phyloP scores from a whole-genome alignment of 1,140 invertebrate species.

The Habropoda laboriosa region DNA sequence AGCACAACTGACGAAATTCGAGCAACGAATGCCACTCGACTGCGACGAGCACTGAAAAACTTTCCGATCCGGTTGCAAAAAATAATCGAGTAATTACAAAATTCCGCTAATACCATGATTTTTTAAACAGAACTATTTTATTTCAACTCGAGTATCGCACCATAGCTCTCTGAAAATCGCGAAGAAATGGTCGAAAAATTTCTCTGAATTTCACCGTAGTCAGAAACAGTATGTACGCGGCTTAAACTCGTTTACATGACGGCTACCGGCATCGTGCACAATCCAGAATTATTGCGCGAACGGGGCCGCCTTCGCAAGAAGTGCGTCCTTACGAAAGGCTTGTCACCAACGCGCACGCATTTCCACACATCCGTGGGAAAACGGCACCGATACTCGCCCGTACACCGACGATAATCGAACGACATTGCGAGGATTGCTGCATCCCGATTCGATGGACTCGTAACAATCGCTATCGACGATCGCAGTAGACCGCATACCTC shows the following conservation, averaged over 20 bases:
- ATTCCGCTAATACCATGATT: too few relatives aligned
- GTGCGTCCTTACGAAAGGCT: conserved; percentile 53
- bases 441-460: conserved; percentile 49
- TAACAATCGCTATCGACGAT: conserved; percentile 27
- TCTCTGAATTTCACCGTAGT: too few relatives aligned
- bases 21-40: too few relatives aligned
- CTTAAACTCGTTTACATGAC: not conserved
- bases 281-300: conserved; percentile 37
- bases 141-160: too few relatives aligned
- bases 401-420: conserved; percentile 54
- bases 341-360: conserved; percentile 35
- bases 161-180: too few relatives aligned
- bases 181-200: too few relatives aligned
- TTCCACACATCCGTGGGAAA: conserved; percentile 59
- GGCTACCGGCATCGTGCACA: not conserved
- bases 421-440: conserved; percentile 57
- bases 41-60: too few relatives aligned
- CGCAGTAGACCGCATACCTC: conserved; percentile 14
- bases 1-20: too few relatives aligned
- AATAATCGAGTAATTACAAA: too few relatives aligned
- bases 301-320: conserved; percentile 19
- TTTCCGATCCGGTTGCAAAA: too few relatives aligned
- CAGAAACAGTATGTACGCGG: not conserved
- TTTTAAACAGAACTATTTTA: too few relatives aligned
- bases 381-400: conserved; percentile 11